Evolutionary conservation across 2,888 invertebrate species (phyloP).

Genomic region (Apantesis nais): DNA sequence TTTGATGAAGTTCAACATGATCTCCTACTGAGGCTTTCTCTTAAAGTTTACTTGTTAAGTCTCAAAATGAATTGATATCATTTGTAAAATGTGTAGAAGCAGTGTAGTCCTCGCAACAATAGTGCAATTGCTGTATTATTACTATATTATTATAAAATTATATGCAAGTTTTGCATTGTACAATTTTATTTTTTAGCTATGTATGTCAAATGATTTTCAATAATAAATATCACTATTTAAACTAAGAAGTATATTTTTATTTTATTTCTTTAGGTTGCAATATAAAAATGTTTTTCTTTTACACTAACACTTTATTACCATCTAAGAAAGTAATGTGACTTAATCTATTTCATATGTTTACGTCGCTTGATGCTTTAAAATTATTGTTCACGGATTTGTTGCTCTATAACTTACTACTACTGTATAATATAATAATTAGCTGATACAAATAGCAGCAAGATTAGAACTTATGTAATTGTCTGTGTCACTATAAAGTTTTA

Average conservation of each 20-base stretch:
- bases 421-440: constrained; percentile 63
- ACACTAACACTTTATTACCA: constrained; percentile 54
- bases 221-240: constrained; percentile 82
- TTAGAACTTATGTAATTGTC: constrained; percentile 67
- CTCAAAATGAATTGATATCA: constrained; percentile 69
- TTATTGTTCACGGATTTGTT: constrained; percentile 60
- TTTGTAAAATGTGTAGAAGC: constrained; percentile 73
- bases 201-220: constrained; percentile 80
- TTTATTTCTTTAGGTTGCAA: constrained; percentile 73
- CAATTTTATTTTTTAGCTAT: constrained; percentile 84
- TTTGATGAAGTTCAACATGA: constrained; percentile 70
- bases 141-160: constrained; percentile 77
- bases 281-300: constrained; percentile 63
- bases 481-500: constrained; percentile 65
- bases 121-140: constrained; percentile 81
- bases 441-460: constrained; percentile 65
- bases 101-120: constrained; percentile 84
- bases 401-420: constrained; percentile 51
- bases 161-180: constrained; percentile 83
- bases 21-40: constrained; percentile 75
- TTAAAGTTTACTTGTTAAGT: constrained; percentile 64
- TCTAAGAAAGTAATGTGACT: constrained; percentile 54
- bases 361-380: constrained; percentile 56
- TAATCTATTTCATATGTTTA: constrained; percentile 54
- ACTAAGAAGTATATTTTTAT: constrained; percentile 77